phyloP scores from a whole-genome alignment of 2,797 vertebrate species.

The Garrulus glandarius region DNA sequence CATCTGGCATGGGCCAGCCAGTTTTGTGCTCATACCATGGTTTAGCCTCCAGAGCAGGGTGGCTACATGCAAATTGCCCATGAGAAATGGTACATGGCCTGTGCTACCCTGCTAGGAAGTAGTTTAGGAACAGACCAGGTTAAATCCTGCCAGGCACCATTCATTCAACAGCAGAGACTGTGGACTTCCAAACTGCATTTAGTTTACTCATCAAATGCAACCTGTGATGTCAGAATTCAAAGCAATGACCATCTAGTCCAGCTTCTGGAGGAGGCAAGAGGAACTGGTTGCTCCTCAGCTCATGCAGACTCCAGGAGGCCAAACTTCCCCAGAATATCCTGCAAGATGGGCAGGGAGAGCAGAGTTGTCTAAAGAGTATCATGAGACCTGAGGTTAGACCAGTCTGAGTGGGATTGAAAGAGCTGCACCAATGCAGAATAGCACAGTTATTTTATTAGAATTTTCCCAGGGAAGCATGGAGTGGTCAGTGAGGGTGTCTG shows the following conservation, averaged over 20 bases:
- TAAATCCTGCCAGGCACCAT: not conserved
- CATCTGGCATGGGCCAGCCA: not conserved
- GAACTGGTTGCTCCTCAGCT: not conserved
- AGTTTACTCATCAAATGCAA: not conserved
- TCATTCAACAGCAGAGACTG: not conserved
- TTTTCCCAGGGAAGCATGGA: not conserved
- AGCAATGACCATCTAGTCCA: not conserved
- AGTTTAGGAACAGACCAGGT: not conserved
- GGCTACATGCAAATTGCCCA: not conserved
- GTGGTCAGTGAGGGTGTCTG: not conserved
- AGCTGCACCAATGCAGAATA: not conserved
- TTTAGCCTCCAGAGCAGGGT: not conserved
- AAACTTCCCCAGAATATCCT: not conserved
- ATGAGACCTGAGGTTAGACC: not conserved
- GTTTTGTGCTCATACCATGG: not conserved
- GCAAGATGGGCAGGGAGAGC: accelerated
- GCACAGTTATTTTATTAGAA: not conserved
- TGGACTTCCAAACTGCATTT: not conserved
- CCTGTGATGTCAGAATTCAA: not conserved
- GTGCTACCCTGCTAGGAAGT: not conserved
- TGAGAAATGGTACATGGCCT: not conserved
- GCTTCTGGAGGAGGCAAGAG: not conserved
- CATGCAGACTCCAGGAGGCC: not conserved
- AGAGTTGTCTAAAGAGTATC: not conserved
- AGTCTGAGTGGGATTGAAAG: not conserved